Conservation (phyloP, 2,888 invertebrate species). For the Chloroclystis v-ata region DNA sequence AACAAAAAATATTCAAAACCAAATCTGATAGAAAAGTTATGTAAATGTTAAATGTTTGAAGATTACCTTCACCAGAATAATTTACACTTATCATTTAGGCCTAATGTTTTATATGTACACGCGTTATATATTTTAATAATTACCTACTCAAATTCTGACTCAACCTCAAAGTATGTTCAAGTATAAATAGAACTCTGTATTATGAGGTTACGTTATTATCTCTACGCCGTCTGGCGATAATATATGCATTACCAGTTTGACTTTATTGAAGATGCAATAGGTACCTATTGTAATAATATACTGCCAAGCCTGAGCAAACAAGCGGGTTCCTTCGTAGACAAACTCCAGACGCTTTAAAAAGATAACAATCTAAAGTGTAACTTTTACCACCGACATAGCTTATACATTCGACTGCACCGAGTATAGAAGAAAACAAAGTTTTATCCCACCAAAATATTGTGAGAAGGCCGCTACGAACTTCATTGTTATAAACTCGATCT, state of each 20-base stretch:
- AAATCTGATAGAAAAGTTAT: too few relatives aligned
- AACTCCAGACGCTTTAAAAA: conserved; percentile 33
- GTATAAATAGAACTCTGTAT: too few relatives aligned
- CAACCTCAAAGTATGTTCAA: too few relatives aligned
- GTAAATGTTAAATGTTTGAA: too few relatives aligned
- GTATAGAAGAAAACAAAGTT: conserved; percentile 50
- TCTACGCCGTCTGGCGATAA: too few relatives aligned
- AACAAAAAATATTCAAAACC: too few relatives aligned
- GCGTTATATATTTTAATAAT: too few relatives aligned
- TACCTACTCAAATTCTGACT: too few relatives aligned
- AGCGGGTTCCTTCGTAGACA: conserved; percentile 36
- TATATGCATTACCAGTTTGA: background rate
- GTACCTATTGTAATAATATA: conserved; percentile 30
- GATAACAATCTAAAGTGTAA: conserved; percentile 39
- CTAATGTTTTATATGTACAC: too few relatives aligned
- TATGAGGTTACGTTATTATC: too few relatives aligned
- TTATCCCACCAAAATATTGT: conserved; percentile 49
- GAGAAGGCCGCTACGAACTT: conserved; percentile 43
- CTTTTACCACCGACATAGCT: conserved; percentile 36
- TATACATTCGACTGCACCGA: conserved; percentile 41
- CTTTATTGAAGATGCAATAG: conserved; percentile 36
- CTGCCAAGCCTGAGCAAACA: conserved; percentile 36
- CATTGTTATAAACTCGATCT: conserved; percentile 50
- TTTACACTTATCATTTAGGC: too few relatives aligned
- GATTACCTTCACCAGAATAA: too few relatives aligned